These are phyloP conservation scores for Blennius ocellaris DNA, from an alignment of 2,113 vertebrate genomes.

Conservation along the genomic window DNA sequence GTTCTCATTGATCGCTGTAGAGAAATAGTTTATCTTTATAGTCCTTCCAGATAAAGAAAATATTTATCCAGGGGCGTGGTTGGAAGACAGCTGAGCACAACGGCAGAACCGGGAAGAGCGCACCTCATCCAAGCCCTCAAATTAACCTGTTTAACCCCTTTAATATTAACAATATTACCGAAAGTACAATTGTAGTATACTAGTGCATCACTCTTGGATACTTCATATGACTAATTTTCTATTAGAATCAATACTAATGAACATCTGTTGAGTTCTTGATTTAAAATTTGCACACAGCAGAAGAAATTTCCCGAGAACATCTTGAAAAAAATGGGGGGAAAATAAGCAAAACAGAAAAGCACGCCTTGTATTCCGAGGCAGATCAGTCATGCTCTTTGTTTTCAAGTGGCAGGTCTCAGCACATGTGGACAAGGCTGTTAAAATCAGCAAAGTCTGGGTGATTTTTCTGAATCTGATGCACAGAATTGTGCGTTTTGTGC, in stretches of 20 bases:
- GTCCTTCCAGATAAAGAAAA: not conserved
- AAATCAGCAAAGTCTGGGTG: constrained; percentile 7
- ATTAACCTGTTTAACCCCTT: not conserved
- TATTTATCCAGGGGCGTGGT: constrained; percentile 18
- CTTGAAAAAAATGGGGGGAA: no score
- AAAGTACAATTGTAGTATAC: not conserved
- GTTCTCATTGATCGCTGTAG: not conserved
- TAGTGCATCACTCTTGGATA: constrained; percentile 4
- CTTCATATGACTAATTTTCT: not conserved
- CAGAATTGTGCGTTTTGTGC: not conserved
- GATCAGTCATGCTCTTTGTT: constrained; percentile 3
- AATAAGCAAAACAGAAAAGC: no score
- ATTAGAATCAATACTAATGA: constrained; percentile 1
- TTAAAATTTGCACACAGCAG: constrained; percentile 13
- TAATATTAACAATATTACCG: not conserved
- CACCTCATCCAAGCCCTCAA: not conserved
- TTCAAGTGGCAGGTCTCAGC: not conserved
- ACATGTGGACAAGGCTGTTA: not conserved
- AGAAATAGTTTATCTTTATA: not conserved
- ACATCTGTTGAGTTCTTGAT: constrained; percentile 20
- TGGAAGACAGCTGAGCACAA: constrained; percentile 22
- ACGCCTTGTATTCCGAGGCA: not conserved
- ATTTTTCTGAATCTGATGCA: not conserved
- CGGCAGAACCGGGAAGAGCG: not conserved
- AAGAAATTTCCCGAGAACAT: not conserved